phyloP scores from a whole-genome alignment of 1,140 invertebrate species.

The Periplaneta americana region DNA sequence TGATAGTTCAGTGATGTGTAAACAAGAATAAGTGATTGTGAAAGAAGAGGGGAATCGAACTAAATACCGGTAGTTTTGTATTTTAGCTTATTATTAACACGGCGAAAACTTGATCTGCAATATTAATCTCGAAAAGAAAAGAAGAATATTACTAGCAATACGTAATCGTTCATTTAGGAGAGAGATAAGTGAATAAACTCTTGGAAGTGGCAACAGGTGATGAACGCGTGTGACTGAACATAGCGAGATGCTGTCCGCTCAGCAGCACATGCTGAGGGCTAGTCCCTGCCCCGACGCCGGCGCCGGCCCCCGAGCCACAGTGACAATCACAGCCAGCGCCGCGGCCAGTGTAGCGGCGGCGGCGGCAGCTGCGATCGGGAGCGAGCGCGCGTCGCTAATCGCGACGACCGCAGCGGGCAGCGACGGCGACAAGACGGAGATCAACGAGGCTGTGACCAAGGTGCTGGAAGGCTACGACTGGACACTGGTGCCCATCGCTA shows the following conservation, averaged over 20 bases:
- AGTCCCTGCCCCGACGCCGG: neutral
- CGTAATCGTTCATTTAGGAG: too few relatives aligned
- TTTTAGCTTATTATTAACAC: too few relatives aligned
- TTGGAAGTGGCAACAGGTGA: too few relatives aligned
- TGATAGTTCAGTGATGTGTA: too few relatives aligned
- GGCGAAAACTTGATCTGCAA: too few relatives aligned
- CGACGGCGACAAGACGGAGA: constrained; percentile 44
- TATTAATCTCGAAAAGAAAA: too few relatives aligned
- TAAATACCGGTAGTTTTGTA: too few relatives aligned
- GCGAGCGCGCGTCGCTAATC: neutral
- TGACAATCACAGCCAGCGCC: neutral
- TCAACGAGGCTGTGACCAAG: constrained; percentile 67
- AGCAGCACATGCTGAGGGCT: neutral
- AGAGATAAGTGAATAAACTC: too few relatives aligned
- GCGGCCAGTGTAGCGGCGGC: neutral
- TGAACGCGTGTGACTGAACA: too few relatives aligned
- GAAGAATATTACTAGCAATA: too few relatives aligned
- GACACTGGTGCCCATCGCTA: constrained; percentile 73
- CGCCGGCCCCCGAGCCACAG: neutral
- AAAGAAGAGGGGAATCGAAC: too few relatives aligned
- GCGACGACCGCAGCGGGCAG: neutral
- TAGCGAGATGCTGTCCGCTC: neutral
- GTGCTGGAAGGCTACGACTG: constrained; percentile 79
- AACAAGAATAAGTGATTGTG: too few relatives aligned
- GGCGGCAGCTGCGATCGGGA: neutral